Percentiles rank a stretch among this genome's conserved stretches.
phyloP scores from a whole-genome alignment of 2,113 vertebrate species.

The Cinclus cinclus region DNA sequence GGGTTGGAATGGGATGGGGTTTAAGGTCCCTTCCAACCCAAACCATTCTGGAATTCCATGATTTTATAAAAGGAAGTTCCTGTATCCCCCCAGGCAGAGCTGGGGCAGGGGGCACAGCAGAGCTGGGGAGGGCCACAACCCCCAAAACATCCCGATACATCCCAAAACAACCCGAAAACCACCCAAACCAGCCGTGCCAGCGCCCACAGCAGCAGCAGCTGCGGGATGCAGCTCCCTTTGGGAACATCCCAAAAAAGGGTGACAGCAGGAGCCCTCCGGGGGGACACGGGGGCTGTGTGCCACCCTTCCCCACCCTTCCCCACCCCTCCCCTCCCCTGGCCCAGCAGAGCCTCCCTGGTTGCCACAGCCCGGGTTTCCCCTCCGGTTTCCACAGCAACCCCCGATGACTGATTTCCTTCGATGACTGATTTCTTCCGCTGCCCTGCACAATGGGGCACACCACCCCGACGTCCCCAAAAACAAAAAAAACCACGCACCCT shows the following conservation, averaged over 20 bases:
- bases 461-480: background rate
- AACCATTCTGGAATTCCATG: background rate
- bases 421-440: conserved; percentile 76
- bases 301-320: background rate
- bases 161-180: background rate
- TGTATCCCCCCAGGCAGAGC: background rate
- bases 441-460: background rate
- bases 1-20: background rate
- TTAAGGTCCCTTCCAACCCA: background rate
- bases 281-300: background rate
- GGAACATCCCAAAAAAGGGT: background rate
- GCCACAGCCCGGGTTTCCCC: conserved; percentile 62
- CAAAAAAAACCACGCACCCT: background rate
- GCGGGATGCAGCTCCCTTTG: background rate
- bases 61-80: accelerated
- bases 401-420: conserved; percentile 78
- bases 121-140: background rate
- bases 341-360: background rate
- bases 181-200: background rate
- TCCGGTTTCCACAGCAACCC: conserved; percentile 79
- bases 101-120: background rate
- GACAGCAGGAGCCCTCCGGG: accelerated
- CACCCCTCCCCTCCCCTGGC: background rate
- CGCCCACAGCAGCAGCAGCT: accelerated
- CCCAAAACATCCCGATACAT: background rate